Percentiles rank a stretch among this genome's conserved stretches.
phyloP scores from a whole-genome alignment of 2,888 invertebrate species.

The Drosophila suboccidentalis region DNA sequence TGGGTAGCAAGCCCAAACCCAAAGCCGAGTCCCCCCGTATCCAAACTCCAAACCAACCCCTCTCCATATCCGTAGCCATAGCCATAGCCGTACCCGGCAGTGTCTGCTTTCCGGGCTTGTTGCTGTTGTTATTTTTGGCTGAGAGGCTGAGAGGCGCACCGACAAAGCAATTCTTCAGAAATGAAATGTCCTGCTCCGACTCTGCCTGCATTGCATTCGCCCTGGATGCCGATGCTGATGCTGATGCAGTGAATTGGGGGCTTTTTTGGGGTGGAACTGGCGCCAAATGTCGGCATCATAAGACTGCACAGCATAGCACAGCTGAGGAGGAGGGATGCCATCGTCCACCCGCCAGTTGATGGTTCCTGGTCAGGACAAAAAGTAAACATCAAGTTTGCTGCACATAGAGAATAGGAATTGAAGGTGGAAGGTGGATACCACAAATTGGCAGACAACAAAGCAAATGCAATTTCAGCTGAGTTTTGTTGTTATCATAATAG shows the following conservation, averaged over 20 bases:
- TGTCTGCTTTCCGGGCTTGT: constrained; percentile 43
- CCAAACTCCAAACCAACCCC: not conserved
- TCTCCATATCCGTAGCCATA: not conserved
- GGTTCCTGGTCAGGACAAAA: constrained; percentile 40
- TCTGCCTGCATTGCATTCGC: constrained; percentile 66
- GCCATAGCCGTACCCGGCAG: constrained; percentile 29
- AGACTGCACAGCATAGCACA: constrained; percentile 52
- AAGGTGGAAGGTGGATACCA: not conserved
- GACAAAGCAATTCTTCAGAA: constrained; percentile 82
- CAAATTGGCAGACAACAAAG: constrained; percentile 42
- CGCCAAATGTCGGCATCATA: constrained; percentile 73
- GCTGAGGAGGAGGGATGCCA: not conserved
- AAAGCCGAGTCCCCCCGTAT: not conserved
- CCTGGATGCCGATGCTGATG: constrained; percentile 34
- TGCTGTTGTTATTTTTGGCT: constrained; percentile 58
- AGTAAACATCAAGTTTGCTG: constrained; percentile 66
- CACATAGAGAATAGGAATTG: constrained; percentile 18
- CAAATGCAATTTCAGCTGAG: constrained; percentile 62
- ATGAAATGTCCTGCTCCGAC: constrained; percentile 75
- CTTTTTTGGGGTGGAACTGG: constrained; percentile 43
- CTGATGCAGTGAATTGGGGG: constrained; percentile 26
- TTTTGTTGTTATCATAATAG: constrained; percentile 44
- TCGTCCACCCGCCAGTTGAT: constrained; percentile 11
- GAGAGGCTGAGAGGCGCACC: constrained; percentile 48
- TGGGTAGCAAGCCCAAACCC: constrained; percentile 7